These are phyloP conservation scores for Willisornis vidua DNA, from an alignment of 2,113 vertebrate genomes.

Conservation along the genomic window DNA sequence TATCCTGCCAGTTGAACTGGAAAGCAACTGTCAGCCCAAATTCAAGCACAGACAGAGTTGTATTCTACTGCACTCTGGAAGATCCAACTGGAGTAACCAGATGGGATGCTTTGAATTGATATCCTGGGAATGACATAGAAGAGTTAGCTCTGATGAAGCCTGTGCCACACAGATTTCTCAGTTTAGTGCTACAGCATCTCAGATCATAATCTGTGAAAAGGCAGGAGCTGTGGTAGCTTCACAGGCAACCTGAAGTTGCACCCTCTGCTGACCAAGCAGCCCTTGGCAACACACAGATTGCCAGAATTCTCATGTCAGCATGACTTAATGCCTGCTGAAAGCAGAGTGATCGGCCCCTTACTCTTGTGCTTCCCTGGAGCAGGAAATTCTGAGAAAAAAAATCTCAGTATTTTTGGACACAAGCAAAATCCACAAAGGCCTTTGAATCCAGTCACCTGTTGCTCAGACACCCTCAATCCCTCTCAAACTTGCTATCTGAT, in stretches of 20 bases:
- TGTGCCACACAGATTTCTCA: not conserved
- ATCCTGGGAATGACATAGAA: not conserved
- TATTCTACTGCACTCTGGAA: not conserved
- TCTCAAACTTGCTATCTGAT: not conserved
- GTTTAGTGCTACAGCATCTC: not conserved
- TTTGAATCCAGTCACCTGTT: not conserved
- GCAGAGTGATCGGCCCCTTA: not conserved
- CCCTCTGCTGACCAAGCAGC: not conserved
- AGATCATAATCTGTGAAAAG: not conserved
- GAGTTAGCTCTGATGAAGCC: not conserved
- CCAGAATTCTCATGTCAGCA: not conserved
- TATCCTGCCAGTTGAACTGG: not conserved
- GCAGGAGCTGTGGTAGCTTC: not conserved
- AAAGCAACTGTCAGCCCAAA: not conserved
- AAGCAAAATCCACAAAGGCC: rapidly evolving
- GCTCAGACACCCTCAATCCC: not conserved
- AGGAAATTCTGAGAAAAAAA: not conserved
- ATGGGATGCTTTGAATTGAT: not conserved
- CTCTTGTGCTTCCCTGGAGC: not conserved
- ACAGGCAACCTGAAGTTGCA: not conserved
- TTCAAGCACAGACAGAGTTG: not conserved
- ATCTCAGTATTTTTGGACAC: not conserved
- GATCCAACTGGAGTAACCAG: not conserved
- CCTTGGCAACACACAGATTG: not conserved
- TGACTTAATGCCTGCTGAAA: not conserved